Evolutionary conservation across 2,797 vertebrate genomes (phyloP), one percentile per base, ranked within the genome.

Genomic region (Coracias cyanogaster): DNA sequence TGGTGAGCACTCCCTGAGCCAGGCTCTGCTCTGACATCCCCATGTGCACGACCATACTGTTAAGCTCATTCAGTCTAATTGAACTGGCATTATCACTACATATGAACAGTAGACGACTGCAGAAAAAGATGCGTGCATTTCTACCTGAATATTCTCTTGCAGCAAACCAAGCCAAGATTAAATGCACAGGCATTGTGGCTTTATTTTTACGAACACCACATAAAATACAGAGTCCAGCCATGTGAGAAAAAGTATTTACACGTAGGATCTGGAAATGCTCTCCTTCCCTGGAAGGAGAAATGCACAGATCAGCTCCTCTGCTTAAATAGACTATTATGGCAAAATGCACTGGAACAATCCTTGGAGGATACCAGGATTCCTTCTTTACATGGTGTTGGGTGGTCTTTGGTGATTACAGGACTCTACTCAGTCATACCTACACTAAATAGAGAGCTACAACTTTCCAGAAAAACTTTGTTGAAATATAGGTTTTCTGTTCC

Each of bases 11-110:
- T 86, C 39, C 72, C 48, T 25, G n/a, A 52, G 15, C 22, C 62
- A 33, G 43, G 28, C 28, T 87, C 55, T 81, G 41, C 58, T 58
- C 37, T 19, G 43, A 10, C 11, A 69, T 10, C 22, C n/a, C 18
- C 0, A 0, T 13, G 3, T 6, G 2, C 12, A 7, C 0, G 4
- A 82, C 48, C 33, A 78, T 52, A 54, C 28, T 2, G 0, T 22
- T 57, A 33, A 43, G n/a, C 17, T 37, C 51, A 51, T 3, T 12
- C 43, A 33, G 41, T 62, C 60, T 46, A 9, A 52, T 16, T 54
- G 57, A 91, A 37, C 48, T 46, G 25, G 15, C 10, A 6, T 65
- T 84, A 49, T 39, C 58, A 22, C 33, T 65, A 12, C 4, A 4
- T 2, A 9, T 15, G 13, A 90, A 52, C 6, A 74, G 51, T 20